Percentiles rank a stretch among this genome's conserved stretches.
Evolutionary conservation across 2,888 invertebrate genomes (phyloP).

Genomic region (Pyralis farinalis): DNA sequence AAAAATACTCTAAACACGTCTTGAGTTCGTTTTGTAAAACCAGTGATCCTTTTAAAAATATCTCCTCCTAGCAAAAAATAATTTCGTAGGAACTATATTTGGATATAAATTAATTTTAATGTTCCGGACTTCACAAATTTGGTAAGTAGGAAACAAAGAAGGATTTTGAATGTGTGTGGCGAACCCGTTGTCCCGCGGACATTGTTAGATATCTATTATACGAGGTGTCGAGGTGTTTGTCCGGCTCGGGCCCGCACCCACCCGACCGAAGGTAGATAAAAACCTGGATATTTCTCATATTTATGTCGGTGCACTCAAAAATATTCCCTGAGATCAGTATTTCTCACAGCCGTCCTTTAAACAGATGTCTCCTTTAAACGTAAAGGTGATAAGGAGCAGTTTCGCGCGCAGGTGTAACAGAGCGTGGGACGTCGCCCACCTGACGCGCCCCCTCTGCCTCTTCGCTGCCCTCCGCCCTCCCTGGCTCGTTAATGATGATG

Average conservation of each 20-base stretch:
- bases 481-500: conserved; percentile 90
- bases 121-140: conserved; percentile 12
- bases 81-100: no score
- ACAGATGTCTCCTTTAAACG: conserved; percentile 55
- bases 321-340: conserved; percentile 65
- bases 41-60: no score
- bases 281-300: conserved; percentile 78
- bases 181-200: conserved; percentile 59
- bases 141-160: conserved; percentile 20
- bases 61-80: no score
- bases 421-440: conserved; percentile 81
- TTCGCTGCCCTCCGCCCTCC: conserved; percentile 80
- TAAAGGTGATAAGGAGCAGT: conserved; percentile 60
- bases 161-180: conserved; percentile 30
- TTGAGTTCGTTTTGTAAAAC: no score
- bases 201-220: conserved; percentile 67
- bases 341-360: conserved; percentile 37
- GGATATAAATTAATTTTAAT: no score
- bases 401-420: conserved; percentile 64
- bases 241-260: conserved; percentile 38
- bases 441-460: conserved; percentile 81
- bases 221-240: conserved; percentile 45
- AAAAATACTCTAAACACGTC: no score
- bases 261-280: conserved; percentile 60
- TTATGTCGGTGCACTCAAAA: conserved; percentile 77